phyloP scores from a whole-genome alignment of 2,797 vertebrate species.

The Cottoperca gobio region DNA sequence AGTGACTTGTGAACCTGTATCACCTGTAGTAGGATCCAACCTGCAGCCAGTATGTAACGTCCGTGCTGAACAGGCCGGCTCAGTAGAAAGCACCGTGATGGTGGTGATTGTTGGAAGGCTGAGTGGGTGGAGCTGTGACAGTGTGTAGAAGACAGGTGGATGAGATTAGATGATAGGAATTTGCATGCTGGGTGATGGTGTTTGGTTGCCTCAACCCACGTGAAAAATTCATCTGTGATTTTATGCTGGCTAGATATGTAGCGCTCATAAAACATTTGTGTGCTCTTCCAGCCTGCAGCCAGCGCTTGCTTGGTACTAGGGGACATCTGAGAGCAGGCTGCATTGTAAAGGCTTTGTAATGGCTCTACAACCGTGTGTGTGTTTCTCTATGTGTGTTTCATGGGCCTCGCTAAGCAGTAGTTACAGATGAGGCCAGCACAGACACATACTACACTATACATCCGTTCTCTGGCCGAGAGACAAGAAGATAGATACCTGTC shows the following conservation, averaged over 20 bases:
- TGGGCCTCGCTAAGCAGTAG: not conserved
- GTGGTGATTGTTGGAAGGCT: not conserved
- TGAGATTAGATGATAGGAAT: constrained; percentile 1
- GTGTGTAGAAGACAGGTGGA: not conserved
- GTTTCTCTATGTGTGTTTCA: not conserved
- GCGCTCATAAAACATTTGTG: constrained; percentile 74
- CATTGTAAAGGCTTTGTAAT: not conserved
- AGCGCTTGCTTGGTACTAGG: not conserved
- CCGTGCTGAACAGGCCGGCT: not conserved
- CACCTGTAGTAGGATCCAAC: not conserved
- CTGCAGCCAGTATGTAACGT: too few relatives aligned
- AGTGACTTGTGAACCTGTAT: not conserved
- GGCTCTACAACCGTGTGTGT: not conserved
- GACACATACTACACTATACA: too few relatives aligned
- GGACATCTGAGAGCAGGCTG: constrained; percentile 30
- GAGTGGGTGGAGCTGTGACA: not conserved
- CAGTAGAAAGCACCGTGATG: not conserved
- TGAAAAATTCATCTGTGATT: constrained; percentile 73
- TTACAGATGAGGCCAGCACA: not conserved
- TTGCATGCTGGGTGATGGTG: not conserved
- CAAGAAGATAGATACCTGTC: not conserved
- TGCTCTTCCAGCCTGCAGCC: constrained; percentile 22
- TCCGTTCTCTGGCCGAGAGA: not conserved
- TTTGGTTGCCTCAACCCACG: constrained; percentile 43
- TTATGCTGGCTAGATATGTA: constrained; percentile 62